A percentile compares a stretch with the other conserved stretches of the same genome.
Conservation (phyloP, 2,113 vertebrate species). For the Phylloscopus trochiloides region DNA sequence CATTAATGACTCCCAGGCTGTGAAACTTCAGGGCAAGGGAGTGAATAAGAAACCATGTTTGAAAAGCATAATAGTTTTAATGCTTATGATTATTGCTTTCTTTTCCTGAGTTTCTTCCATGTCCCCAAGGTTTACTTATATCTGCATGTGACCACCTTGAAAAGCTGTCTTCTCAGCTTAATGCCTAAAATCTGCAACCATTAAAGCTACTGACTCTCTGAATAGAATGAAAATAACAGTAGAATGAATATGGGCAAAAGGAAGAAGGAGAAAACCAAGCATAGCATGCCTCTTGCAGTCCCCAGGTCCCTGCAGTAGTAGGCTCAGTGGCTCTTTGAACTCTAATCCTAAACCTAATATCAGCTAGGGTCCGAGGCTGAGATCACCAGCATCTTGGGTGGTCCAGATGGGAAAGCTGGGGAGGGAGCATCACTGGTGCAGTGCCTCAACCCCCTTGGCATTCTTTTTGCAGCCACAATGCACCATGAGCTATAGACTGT, state of each 20-base stretch:
- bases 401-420: background rate
- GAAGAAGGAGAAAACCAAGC: background rate
- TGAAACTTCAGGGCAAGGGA: background rate
- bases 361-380: background rate
- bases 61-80: background rate
- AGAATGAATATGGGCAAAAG: background rate
- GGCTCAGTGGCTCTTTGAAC: background rate
- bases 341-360: background rate
- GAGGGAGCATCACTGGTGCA: background rate
- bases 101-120: background rate
- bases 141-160: background rate
- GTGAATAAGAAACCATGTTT: background rate
- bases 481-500: background rate
- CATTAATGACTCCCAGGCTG: background rate
- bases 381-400: background rate
- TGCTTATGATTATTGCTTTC: background rate
- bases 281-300: background rate
- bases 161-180: background rate
- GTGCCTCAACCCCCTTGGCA: no score
- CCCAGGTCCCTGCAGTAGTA: background rate
- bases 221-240: background rate
- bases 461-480: background rate
- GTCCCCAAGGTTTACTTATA: background rate
- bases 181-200: background rate
- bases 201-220: background rate